phyloP scores from a whole-genome alignment of 2,113 vertebrate species.

The Heterocephalus glaber region DNA sequence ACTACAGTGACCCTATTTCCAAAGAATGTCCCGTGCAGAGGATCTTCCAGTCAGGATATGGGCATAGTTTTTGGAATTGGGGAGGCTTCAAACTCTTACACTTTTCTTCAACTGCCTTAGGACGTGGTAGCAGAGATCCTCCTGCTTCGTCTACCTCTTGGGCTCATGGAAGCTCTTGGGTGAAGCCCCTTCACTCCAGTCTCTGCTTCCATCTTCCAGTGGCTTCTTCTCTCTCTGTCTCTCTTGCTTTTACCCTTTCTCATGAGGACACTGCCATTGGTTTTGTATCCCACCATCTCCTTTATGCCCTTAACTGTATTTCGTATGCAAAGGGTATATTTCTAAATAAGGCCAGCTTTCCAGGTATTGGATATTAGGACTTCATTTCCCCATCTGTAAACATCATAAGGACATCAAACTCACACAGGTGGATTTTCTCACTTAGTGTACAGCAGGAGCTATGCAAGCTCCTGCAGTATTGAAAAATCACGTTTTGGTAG shows the following conservation, averaged over 20 bases:
- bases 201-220: neutral
- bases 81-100: neutral
- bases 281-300: neutral
- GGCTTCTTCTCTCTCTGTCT: neutral
- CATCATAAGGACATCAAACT: neutral
- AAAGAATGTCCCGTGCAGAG: neutral
- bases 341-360: neutral
- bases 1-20: neutral
- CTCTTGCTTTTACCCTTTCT: neutral
- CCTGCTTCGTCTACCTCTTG: neutral
- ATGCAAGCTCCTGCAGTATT: neutral
- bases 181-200: neutral
- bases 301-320: neutral
- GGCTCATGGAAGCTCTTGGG: neutral
- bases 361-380: neutral
- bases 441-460: fast-evolving
- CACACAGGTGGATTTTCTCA: neutral
- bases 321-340: neutral
- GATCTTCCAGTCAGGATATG: neutral
- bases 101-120: neutral
- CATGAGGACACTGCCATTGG: neutral
- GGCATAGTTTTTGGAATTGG: neutral
- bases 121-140: neutral
- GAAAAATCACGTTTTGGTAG: neutral
- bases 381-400: neutral